Evolutionary conservation across 2,888 invertebrate genomes (phyloP), one percentile per base, ranked within the genome.

Genomic region (Melinaea marsaeus): DNA sequence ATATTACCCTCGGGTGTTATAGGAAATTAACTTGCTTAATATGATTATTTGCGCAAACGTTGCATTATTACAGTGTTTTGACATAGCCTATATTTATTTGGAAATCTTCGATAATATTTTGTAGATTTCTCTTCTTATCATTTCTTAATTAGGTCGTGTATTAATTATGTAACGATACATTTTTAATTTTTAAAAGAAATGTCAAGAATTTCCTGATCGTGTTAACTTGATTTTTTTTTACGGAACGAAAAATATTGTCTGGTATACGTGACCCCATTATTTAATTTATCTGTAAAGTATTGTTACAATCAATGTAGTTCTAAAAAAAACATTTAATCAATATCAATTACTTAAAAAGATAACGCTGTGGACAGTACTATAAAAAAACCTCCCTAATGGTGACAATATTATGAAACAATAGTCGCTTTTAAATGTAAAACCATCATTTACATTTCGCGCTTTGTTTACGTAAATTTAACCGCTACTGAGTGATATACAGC

Each of bases 341-440:
- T 77, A 79, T 80, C 83, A 85, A 85, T 85, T 83, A 83, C 77
- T 78, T 72, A 78, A 72, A 75, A 62, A 81, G 84, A 85, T 86
- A 84, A 77, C 74, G n/a, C n/a, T n/a, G n/a, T n/a, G n/a, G 72
- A 79, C 75, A 75, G 73, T 65, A 74, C 78, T 72, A 79, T 80
- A 80, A 81, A 80, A 81, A n/a, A n/a, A n/a, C n/a, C n/a, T n/a
- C n/a, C n/a, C n/a, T n/a, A n/a, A 22, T 22, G 22, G 22, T 22
- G 22, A 22, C 22, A 22, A 22, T 22, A 22, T 22, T 22, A 22
- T 22, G 22, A 22, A 22, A 22, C 22, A 22, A 22, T 22, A 22
- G 22, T 22, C 0, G 22, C 22, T 22, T 22, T 22, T 22, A 22
- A 22, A 22, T 22, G 22, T 22, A 22, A 22, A 22, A 22, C 22